Base-by-base conservation (phyloP, 2,888 invertebrate genomes). In the Temnothorax ravouxi region DNA sequence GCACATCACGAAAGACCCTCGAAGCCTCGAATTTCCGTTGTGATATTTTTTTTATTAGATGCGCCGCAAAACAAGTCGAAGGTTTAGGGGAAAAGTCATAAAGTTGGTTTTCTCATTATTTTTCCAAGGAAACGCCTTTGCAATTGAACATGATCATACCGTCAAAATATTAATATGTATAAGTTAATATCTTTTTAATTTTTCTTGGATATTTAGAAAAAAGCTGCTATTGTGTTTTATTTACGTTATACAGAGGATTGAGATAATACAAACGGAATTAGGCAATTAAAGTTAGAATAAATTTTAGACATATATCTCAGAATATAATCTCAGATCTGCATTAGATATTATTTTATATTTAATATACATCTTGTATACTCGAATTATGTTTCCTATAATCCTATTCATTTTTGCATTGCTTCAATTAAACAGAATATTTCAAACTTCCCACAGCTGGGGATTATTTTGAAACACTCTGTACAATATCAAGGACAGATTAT, bases 1-100 rank as follows among this genome's bases (percentile, higher is more conserved):
- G 52, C 21, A 44, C 15, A 34, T 62, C 62, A 76, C 79, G 71
- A 71, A 79, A 59, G 8, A 18, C 5, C 8, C 15, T 34, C 21
- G 34, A 34, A 59, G 5, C 21, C 18, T 59, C 56, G 47, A 71
- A 59, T 52, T 76, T 76, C 13, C 18, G 25, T 54, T 50, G 13
- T n/a, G n/a, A 6, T 67, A 9, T 34, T 44, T 54, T 54, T 56
- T 67, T 5, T 56, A 41, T 18, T 38, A 41, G 15, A 69, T 6
- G 6, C 6, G 34, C 6, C 2, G 25, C 47, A 47, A 75, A 34
- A 61, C 29, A 29, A 72, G 18, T 21, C 47, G 25, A 15, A 25
- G 47, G 8, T 47, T 62, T 34, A 21, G 29, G 9, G 9, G 3
- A 13, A 41, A 25, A 54, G 5, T 18, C n/a, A 25, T 13, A 2